Evolutionary conservation across 2,888 invertebrate species (phyloP), one percentile per base, ranked within the genome.

Genomic region (Caenorhabditis sulstoni): DNA sequence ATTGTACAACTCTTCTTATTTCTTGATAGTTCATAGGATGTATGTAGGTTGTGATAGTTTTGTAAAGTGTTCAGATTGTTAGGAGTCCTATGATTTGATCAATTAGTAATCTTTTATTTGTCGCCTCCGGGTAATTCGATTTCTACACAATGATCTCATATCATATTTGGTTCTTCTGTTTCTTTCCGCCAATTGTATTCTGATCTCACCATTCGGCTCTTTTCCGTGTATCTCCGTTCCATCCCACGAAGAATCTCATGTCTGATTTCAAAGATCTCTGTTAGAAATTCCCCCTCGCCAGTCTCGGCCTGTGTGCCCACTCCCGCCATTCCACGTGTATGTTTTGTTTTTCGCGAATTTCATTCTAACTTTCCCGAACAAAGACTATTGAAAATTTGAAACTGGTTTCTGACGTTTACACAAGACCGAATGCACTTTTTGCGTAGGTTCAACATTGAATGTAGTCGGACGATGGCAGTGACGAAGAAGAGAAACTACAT

Each of bases 91-190:
- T 29, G 55, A 16, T 29, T 23, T 23, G n/a, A 39, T 58, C n/a
- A 47, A 16, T 7, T 52, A 68, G 67, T 5, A 57, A 62, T 71
- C 55, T 71, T n/a, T 55, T 9, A 50, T 29, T 49, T 57, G 44
- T 45, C 53, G 22, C 23, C 44, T n/a, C 23, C 71, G 71, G 71
- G 70, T 70, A 29, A 49, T 62, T 55, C 29, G 35, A 55, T 52
- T 62, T 57, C 62, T 57, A 62, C 35, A 47, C 62, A 57, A 57
- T 62, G 71, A 71, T 71, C 71, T 71, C 62, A 71, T 35, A 49
- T 71, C 62, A 62, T 62, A 71, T 57, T 71, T 57, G 62, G 62
- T 71, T 71, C 68, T 68, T 59, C 52, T 68, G 68, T 68, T 57
- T 37, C 61, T 45, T 45, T 55, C 44, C 16, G 29, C 35, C 41